Percentiles rank a stretch among this genome's conserved stretches.
Conservation (phyloP, 92 coral and sea anemone species). For the Pocillopora grandis region DNA sequence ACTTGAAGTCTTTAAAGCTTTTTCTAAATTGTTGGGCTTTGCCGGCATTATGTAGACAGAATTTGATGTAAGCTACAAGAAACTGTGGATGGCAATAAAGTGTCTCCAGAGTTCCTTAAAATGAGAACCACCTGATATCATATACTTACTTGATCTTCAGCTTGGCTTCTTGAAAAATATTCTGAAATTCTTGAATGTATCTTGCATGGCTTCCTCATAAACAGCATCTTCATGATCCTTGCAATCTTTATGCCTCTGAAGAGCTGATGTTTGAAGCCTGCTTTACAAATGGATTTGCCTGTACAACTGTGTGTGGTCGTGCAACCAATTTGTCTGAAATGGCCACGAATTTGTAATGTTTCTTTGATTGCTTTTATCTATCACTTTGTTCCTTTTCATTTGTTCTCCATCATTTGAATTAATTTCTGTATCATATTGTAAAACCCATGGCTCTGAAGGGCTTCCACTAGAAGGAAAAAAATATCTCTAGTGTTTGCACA, state of each 20-base stretch:
- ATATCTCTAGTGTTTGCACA: conserved; percentile 30
- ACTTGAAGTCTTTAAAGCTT: too few species aligned
- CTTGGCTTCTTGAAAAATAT: too few species aligned
- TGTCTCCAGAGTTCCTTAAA: too few species aligned
- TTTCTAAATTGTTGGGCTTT: too few species aligned
- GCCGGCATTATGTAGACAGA: too few species aligned
- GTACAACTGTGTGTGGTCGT: conserved; percentile 3
- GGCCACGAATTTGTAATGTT: conserved; percentile 9
- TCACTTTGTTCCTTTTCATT: conserved; percentile 21
- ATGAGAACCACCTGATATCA: too few species aligned
- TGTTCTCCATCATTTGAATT: conserved; percentile 36
- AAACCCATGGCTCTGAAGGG: conserved; percentile 28
- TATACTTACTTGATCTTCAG: too few species aligned
- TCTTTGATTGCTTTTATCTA: conserved; percentile 20
- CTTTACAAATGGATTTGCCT: conserved; percentile 41
- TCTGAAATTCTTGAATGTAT: too few species aligned
- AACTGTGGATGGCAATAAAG: too few species aligned
- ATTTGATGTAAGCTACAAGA: too few species aligned
- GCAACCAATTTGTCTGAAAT: conserved; percentile 28
- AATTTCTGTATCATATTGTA: conserved; percentile 26
- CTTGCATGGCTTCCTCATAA: too few species aligned
- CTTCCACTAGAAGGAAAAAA: conserved; percentile 33
- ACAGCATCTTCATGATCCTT: conserved; percentile 10
- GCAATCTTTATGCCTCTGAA: conserved; percentile 25
- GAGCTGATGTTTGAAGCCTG: conserved; percentile 24